Evolutionary conservation across 2,113 vertebrate species (phyloP).

Genomic region (Larimichthys polyactis): DNA sequence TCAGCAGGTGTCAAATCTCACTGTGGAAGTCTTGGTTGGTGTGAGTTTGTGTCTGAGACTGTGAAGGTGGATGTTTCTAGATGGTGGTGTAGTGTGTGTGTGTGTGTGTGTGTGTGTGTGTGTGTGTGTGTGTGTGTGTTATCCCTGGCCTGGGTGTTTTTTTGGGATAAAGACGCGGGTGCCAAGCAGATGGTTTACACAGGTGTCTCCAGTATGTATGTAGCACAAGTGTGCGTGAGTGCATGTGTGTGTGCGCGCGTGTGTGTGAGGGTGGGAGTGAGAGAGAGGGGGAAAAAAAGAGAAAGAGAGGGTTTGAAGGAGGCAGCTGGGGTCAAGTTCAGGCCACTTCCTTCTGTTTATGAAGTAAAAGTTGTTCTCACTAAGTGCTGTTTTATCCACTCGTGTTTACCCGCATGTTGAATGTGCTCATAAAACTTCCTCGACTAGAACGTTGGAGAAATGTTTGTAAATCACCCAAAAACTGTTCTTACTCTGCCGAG

Average conservation of each 20-base stretch:
- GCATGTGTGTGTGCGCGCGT: constrained; percentile 14
- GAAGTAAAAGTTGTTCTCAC: constrained; percentile 43
- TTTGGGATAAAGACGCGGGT: constrained; percentile 50
- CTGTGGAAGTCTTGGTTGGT: constrained; percentile 35
- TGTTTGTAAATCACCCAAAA: background rate
- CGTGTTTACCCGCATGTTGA: constrained; percentile 8
- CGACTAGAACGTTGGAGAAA: background rate
- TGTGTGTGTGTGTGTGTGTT: constrained; percentile 34
- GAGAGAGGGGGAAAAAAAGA: background rate
- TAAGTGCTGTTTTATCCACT: background rate
- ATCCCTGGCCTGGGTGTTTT: constrained; percentile 49
- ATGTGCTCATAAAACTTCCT: background rate
- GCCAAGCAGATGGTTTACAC: constrained; percentile 77
- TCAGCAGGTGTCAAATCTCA: constrained; percentile 57
- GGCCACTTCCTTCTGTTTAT: constrained; percentile 61
- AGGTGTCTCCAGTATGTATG: constrained; percentile 71
- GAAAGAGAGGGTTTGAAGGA: constrained; percentile 5
- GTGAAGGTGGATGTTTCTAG: constrained; percentile 42
- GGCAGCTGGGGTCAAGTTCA: constrained; percentile 61
- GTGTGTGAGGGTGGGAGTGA: background rate
- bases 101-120: constrained; percentile 21
- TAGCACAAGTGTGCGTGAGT: constrained; percentile 28
- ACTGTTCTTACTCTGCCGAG: background rate
- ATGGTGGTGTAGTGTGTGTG: constrained; percentile 11
- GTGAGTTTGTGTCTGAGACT: constrained; percentile 8